phyloP scores from a whole-genome alignment of 2,797 vertebrate species.

The Oryzias sinensis region DNA sequence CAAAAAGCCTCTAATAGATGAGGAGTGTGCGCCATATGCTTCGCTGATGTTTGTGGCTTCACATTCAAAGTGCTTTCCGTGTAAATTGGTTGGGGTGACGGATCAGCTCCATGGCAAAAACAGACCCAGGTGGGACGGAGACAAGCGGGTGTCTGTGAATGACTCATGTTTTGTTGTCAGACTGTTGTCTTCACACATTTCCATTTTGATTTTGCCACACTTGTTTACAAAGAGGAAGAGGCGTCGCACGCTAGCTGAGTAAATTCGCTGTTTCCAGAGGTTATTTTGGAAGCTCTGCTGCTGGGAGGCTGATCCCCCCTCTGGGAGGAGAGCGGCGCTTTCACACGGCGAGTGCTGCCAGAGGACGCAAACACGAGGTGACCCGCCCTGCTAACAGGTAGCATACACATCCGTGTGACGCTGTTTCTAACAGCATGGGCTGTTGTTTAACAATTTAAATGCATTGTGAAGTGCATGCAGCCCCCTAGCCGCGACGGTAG shows the following conservation, averaged over 20 bases:
- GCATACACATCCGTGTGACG: too few relatives aligned
- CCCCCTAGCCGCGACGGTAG: constrained; percentile 18
- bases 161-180: constrained; percentile 39
- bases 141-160: constrained; percentile 28
- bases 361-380: constrained; percentile 26
- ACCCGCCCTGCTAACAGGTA: constrained; percentile 15
- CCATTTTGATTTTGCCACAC: constrained; percentile 36
- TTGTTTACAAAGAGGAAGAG: constrained; percentile 26
- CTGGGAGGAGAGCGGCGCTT: constrained; percentile 15
- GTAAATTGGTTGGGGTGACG: constrained; percentile 62
- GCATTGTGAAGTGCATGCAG: too few relatives aligned
- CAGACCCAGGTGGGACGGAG: constrained; percentile 24
- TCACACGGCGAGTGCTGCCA: constrained; percentile 8
- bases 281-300: constrained; percentile 9
- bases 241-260: constrained; percentile 2
- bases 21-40: constrained; percentile 47
- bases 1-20: constrained; percentile 54
- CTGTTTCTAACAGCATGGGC: constrained; percentile 14
- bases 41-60: constrained; percentile 44
- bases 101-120: constrained; percentile 54
- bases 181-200: constrained; percentile 40
- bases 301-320: constrained; percentile 17
- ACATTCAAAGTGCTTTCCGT: constrained; percentile 68
- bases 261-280: constrained; percentile 10
- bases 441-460: constrained; percentile 14